Percentiles rank a stretch among this genome's conserved stretches.
phyloP scores from a whole-genome alignment of 2,797 vertebrate genomes.

The Myotis daubentonii region DNA sequence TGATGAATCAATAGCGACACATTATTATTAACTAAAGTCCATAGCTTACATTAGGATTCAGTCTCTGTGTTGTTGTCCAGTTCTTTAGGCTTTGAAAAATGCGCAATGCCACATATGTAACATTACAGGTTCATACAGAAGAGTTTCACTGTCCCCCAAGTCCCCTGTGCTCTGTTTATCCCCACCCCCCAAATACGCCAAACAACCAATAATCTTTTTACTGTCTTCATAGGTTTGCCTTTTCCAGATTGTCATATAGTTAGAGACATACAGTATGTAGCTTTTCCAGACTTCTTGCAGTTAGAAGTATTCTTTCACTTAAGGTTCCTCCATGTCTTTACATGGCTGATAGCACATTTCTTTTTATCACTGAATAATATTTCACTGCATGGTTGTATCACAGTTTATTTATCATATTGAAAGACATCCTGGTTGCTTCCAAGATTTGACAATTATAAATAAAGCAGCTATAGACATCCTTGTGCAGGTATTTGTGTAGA shows the following conservation, averaged over 20 bases:
- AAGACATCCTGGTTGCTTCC: neutral
- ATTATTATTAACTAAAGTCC: neutral
- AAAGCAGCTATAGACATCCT: neutral
- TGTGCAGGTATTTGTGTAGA: neutral
- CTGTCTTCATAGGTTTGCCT: neutral
- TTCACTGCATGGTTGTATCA: neutral
- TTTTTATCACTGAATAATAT: neutral
- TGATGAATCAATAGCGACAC: neutral
- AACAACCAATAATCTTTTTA: neutral
- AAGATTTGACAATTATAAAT: neutral
- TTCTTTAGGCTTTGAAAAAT: neutral
- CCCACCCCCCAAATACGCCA: neutral
- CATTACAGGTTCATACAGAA: neutral
- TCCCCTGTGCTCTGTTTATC: neutral
- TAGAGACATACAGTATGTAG: neutral
- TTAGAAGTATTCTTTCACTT: slow-evolving; percentile 16
- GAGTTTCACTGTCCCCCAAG: neutral
- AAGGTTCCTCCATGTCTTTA: neutral
- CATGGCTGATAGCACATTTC: neutral
- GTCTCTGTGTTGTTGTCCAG: neutral
- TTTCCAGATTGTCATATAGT: neutral
- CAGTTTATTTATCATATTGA: neutral
- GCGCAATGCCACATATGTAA: too few relatives aligned
- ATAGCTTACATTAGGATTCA: neutral
- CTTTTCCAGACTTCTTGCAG: neutral